These are phyloP conservation scores for Colossoma macropomum DNA, from an alignment of 2,113 vertebrate genomes.

Conservation along the genomic window DNA sequence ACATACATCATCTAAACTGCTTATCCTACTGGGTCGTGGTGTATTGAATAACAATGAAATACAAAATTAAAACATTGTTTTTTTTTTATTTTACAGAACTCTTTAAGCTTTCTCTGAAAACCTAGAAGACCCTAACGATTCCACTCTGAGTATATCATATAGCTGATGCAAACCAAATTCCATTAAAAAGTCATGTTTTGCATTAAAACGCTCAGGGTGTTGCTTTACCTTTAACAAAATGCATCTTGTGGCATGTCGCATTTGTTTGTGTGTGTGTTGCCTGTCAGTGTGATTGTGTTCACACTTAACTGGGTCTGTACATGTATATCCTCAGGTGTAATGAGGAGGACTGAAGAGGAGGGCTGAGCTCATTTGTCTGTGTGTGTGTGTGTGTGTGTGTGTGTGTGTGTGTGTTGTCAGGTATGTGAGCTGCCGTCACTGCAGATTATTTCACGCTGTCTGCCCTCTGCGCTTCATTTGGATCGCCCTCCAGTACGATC, in stretches of 20 bases:
- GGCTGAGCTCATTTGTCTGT: slow-evolving; percentile 47
- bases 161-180: neutral
- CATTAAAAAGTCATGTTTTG: neutral
- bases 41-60: too few species aligned
- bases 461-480: slow-evolving; percentile 34
- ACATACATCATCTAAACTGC: too few species aligned
- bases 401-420: slow-evolving; percentile 41
- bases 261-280: neutral
- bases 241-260: neutral
- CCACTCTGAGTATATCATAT: too few species aligned
- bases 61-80: too few species aligned
- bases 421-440: slow-evolving; percentile 47
- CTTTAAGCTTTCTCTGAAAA: too few species aligned
- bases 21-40: too few species aligned
- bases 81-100: too few species aligned
- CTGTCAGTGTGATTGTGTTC: neutral
- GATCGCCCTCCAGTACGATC: slow-evolving; percentile 5
- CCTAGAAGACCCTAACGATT: too few species aligned
- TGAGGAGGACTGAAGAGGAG: slow-evolving; percentile 8
- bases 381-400: slow-evolving; percentile 2
- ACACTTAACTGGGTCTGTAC: neutral
- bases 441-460: slow-evolving; percentile 52
- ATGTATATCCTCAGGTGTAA: slow-evolving; percentile 18
- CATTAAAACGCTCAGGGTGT: neutral
- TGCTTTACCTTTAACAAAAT: neutral